phyloP scores from a whole-genome alignment of 2,797 vertebrate species.

The Parambassis ranga region DNA sequence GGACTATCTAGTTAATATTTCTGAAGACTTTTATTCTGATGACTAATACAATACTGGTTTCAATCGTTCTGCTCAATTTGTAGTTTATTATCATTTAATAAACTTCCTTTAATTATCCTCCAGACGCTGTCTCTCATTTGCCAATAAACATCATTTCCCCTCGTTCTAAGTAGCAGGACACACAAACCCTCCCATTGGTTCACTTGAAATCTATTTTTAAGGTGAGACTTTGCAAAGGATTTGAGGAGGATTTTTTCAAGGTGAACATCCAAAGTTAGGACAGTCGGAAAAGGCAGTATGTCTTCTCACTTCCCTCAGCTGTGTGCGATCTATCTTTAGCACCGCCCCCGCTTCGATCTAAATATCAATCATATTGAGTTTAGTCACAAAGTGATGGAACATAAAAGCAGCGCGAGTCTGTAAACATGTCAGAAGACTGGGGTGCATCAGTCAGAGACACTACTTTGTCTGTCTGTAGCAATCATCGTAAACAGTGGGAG shows the following conservation, averaged over 20 bases:
- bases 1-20: neutral
- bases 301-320: conserved; percentile 67
- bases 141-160: too few relatives aligned
- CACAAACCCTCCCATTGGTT: neutral
- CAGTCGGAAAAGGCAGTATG: conserved; percentile 27
- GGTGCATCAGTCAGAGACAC: neutral
- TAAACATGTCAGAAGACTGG: neutral
- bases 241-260: conserved; percentile 62
- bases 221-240: conserved; percentile 40
- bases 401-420: conserved; percentile 5
- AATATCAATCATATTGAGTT: conserved; percentile 31
- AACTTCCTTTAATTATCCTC: too few relatives aligned
- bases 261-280: conserved; percentile 59
- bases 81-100: too few relatives aligned
- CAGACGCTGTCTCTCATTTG: too few relatives aligned
- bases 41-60: too few relatives aligned
- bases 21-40: neutral
- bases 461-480: neutral
- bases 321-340: conserved; percentile 58
- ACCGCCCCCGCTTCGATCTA: neutral
- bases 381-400: conserved; percentile 8
- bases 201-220: conserved; percentile 53
- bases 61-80: neutral
- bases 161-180: neutral
- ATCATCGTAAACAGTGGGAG: neutral